Conservation (phyloP, 53 echinoderm and acorn worm genomes). For the Patiria pectinifera region DNA sequence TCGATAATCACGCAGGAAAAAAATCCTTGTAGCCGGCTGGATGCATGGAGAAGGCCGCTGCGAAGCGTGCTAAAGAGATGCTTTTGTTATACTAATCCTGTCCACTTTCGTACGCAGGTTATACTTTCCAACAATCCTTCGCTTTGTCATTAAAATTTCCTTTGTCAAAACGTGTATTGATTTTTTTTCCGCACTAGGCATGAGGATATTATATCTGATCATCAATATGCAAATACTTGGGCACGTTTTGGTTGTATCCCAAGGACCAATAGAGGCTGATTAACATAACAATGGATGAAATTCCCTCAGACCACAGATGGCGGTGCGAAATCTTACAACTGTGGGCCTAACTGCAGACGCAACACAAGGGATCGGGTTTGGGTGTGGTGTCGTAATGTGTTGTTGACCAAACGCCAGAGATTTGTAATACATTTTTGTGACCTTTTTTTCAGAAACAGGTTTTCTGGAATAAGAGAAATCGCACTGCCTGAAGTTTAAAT, state of each 20-base stretch:
- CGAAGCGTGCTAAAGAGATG: no score
- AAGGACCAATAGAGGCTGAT: not conserved
- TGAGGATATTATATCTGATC: not conserved
- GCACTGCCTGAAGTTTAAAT: not conserved
- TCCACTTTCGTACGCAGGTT: not conserved
- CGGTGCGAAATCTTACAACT: not conserved
- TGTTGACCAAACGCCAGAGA: not conserved
- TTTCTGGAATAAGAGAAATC: not conserved
- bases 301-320: constrained; percentile 12
- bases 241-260: not conserved
- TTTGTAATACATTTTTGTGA: no score
- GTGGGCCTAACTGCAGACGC: not conserved
- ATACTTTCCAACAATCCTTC: not conserved
- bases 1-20: no score
- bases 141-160: not conserved
- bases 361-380: not conserved
- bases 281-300: constrained; percentile 32
- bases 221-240: constrained; percentile 34
- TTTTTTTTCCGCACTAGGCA: not conserved
- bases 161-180: not conserved
- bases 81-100: not conserved
- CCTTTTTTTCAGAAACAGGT: no score
- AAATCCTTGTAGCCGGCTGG: no score
- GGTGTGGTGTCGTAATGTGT: constrained; percentile 15
- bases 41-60: no score